Evolutionary conservation across 2,888 invertebrate species (phyloP), one percentile per base, ranked within the genome.

Genomic region (Lasioglossum vierecki): DNA sequence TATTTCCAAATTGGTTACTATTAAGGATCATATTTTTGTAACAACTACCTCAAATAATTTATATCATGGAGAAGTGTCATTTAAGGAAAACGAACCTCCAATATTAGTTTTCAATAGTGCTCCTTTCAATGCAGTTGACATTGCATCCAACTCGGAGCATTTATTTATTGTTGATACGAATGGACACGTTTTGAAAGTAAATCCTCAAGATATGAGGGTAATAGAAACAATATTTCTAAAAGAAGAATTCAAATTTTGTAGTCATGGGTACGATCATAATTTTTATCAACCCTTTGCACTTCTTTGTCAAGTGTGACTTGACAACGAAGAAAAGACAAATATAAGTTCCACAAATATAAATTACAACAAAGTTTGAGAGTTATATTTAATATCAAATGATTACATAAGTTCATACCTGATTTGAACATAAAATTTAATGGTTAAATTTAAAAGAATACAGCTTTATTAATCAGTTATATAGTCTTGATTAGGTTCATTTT

Each of bases 181-280:
- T 91, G 97, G 97, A 30, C 95, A 96, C 84, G 96, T 97, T 41
- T 96, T 96, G 90, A 96, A 96, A 94, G 95, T 96, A 88, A 96
- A 96, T 93, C 95, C 96, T 74, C 93, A 94, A 80, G 95, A 95
- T 92, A 95, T 97, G 91, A 96, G 95, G 92, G 94, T 95, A 83
- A 94, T 96, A 87, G 96, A 96, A 93, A 97, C 97, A 94, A 96
- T 97, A 80, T 92, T 96, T 79, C 95, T 97, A 44, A 96, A 96
- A 88, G 97, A 97, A 91, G 97, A 97, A 88, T 95, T 96, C 4
- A 97, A 96, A 93, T 96, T 96, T 92, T 97, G 97, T 91, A 96
- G 96, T 70, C 97, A 97, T 90, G 97, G 97, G 85, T 95, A 88
- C 0, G 86, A 84, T 44, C 26, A 22, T 0, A n/a, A 68, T 35